Conservation (phyloP, 2,797 vertebrate species). For the Microchirus variegatus region DNA sequence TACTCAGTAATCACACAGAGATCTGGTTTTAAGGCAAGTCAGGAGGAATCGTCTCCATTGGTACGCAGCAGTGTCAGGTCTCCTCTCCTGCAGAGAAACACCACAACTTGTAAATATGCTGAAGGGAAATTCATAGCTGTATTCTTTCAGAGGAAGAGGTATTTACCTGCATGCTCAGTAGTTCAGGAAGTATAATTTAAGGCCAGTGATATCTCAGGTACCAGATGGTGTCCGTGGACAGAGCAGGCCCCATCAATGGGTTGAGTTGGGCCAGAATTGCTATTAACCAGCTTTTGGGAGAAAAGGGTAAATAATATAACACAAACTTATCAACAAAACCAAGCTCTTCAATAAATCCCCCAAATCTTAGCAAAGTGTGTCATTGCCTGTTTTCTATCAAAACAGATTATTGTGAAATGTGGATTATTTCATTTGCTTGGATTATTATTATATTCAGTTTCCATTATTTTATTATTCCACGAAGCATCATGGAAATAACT, state of each 20-base stretch:
- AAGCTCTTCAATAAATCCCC: neutral
- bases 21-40: constrained; percentile 44
- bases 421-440: neutral
- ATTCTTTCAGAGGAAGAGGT: neutral
- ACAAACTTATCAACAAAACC: neutral
- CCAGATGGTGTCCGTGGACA: constrained; percentile 90
- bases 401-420: neutral
- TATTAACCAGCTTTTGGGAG: constrained; percentile 92
- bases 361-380: neutral
- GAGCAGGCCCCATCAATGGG: constrained; percentile 91
- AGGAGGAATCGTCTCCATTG: constrained; percentile 47
- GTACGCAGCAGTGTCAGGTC: constrained; percentile 31
- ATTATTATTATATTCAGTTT: neutral
- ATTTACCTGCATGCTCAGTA: constrained; percentile 42
- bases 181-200: constrained; percentile 60
- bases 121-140: neutral
- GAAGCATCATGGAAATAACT: neutral
- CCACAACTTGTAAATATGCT: neutral
- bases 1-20: constrained; percentile 26
- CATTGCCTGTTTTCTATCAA: neutral
- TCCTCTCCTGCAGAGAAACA: constrained; percentile 26
- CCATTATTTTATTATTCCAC: neutral
- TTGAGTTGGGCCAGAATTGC: constrained; percentile 96
- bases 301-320: constrained; percentile 44
- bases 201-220: constrained; percentile 90